These are phyloP conservation scores for Carollia perspicillata DNA, from an alignment of 2,113 vertebrate species.

Conservation along the genomic window DNA sequence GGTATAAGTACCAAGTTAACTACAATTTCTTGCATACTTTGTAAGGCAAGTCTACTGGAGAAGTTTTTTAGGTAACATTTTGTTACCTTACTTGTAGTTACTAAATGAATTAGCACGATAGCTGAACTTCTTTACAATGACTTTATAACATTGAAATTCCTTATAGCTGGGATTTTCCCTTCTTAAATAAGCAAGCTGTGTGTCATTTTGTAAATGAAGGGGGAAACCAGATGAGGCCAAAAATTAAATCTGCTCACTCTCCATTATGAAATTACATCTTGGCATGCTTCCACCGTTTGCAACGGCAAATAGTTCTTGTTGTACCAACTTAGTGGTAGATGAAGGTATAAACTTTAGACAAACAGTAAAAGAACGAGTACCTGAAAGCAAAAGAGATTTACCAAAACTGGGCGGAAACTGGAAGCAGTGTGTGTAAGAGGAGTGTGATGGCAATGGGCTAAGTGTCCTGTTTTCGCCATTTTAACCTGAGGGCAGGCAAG, in stretches of 20 bases:
- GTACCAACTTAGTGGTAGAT: background rate
- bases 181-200: background rate
- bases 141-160: background rate
- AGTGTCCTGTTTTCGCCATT: background rate
- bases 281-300: background rate
- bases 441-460: background rate
- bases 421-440: background rate
- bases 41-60: background rate
- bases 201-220: background rate
- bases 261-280: background rate
- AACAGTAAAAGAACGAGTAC: background rate
- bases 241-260: background rate
- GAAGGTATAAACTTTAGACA: background rate
- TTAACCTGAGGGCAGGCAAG: background rate
- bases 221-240: background rate
- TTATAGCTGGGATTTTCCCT: background rate
- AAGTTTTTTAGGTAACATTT: background rate
- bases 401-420: background rate
- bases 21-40: background rate
- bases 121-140: conserved; percentile 20
- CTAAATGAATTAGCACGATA: background rate
- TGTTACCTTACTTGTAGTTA: background rate
- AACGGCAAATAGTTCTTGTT: background rate
- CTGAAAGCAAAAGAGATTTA: background rate
- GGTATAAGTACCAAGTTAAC: background rate